Evolutionary conservation across 2,888 invertebrate species (phyloP).

Genomic region (Macrophya alboannulata): DNA sequence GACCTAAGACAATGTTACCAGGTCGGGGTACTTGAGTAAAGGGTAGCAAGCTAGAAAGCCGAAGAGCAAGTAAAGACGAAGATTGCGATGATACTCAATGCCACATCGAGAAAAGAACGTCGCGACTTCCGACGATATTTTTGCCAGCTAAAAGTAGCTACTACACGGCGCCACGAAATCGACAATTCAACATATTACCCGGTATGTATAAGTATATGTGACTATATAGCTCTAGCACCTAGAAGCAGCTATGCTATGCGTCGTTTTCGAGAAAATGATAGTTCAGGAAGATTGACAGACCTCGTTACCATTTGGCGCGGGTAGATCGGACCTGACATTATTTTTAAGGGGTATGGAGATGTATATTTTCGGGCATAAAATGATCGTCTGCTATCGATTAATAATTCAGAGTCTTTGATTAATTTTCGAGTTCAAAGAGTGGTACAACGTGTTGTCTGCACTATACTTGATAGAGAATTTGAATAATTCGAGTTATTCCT

Average conservation of each 20-base stretch:
- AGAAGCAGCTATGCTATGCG: background rate
- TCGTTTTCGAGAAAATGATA: background rate
- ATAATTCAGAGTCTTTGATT: background rate
- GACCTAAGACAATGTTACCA: conserved; percentile 47
- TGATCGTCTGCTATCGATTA: no score
- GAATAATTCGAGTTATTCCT: background rate
- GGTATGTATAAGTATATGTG: background rate
- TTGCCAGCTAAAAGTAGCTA: background rate
- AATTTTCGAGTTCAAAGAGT: background rate
- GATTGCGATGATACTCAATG: conserved; percentile 24
- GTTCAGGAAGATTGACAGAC: background rate
- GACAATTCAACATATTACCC: background rate
- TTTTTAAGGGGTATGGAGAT: background rate
- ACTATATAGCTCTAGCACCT: background rate
- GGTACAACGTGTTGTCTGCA: background rate
- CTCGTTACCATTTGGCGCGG: conserved; percentile 7
- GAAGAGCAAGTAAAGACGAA: conserved; percentile 1
- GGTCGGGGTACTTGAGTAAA: conserved; percentile 38
- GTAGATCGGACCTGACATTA: conserved; percentile 21
- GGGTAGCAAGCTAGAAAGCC: conserved; percentile 19
- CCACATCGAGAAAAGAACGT: conserved; percentile 16
- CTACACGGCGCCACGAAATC: conserved; percentile 3
- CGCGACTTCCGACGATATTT: conserved; percentile 24
- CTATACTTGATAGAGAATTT: background rate
- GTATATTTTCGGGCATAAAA: background rate